Evolutionary conservation across 1,140 invertebrate genomes (phyloP).

Genomic region (Drosophila ananassae): DNA sequence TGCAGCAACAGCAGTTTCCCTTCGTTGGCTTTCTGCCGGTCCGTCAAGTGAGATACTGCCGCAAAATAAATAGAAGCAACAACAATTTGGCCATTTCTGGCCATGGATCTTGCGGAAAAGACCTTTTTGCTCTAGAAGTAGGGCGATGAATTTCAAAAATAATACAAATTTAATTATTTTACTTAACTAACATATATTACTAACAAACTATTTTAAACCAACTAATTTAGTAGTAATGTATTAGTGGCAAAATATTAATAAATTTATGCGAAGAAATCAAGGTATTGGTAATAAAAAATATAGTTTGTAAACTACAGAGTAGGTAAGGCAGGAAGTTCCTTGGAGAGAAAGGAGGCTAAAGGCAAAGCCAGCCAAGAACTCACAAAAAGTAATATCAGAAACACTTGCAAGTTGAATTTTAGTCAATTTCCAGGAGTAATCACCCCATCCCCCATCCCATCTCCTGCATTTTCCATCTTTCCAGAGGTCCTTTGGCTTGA

Average conservation of each 20-base stretch:
- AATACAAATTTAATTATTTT: not conserved
- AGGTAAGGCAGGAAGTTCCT: not conserved
- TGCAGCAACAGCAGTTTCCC: constrained; percentile 58
- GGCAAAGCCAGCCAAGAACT: not conserved
- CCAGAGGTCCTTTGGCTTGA: constrained; percentile 13
- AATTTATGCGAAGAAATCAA: no score
- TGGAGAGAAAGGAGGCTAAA: not conserved
- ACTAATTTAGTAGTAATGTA: no score
- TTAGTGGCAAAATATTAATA: no score
- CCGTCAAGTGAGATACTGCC: constrained; percentile 15
- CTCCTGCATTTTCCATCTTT: constrained; percentile 17
- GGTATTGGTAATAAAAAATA: no score
- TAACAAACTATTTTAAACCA: no score
- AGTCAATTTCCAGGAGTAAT: not conserved
- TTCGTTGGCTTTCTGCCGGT: constrained; percentile 5
- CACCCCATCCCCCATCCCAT: not conserved
- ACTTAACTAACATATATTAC: no score
- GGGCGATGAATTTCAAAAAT: not conserved
- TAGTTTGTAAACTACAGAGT: no score
- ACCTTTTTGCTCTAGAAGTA: not conserved
- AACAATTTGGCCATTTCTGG: constrained; percentile 13
- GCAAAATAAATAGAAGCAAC: constrained; percentile 7
- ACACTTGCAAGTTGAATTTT: constrained; percentile 1
- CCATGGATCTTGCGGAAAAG: not conserved
- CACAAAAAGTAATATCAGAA: not conserved